These are phyloP conservation scores for Heliconius hewitsoni DNA, from an alignment of 1,140 invertebrate genomes.

Conservation along the genomic window DNA sequence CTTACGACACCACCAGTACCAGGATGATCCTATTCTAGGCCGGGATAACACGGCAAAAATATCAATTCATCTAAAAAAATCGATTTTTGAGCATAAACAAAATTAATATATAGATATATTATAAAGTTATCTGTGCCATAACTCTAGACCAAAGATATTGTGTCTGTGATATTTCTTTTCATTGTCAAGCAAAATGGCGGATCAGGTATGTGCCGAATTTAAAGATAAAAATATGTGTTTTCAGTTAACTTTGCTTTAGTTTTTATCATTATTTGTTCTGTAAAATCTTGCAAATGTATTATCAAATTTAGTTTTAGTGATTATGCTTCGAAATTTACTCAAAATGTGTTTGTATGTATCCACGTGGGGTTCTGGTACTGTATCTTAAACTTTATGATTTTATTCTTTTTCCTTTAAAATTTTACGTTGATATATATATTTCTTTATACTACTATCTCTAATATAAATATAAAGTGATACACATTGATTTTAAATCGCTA, in stretches of 20 bases:
- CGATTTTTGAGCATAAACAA: background rate
- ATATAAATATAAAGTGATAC: background rate
- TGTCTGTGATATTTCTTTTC: slow-evolving; percentile 66
- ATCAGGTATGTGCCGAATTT: slow-evolving; percentile 74
- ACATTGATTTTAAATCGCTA: background rate
- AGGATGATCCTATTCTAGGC: no score
- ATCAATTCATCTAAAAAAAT: background rate
- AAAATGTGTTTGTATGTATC: slow-evolving; percentile 45
- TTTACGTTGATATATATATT: background rate
- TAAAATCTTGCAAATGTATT: background rate
- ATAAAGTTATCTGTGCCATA: slow-evolving; percentile 11
- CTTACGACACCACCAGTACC: no score
- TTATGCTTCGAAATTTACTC: slow-evolving; percentile 20
- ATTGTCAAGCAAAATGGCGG: slow-evolving; percentile 80
- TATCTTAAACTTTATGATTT: slow-evolving; percentile 1
- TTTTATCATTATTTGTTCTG: background rate
- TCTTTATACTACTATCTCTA: background rate
- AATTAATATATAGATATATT: background rate
- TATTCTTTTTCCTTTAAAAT: background rate
- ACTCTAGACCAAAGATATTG: slow-evolving; percentile 9
- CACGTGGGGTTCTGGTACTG: slow-evolving; percentile 45
- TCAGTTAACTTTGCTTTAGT: slow-evolving; percentile 13
- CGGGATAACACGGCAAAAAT: background rate
- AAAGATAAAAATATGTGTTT: slow-evolving; percentile 43
- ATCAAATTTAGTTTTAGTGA: slow-evolving; percentile 19